Base-by-base conservation (phyloP, 2,113 vertebrate genomes). In the Castor canadensis region DNA sequence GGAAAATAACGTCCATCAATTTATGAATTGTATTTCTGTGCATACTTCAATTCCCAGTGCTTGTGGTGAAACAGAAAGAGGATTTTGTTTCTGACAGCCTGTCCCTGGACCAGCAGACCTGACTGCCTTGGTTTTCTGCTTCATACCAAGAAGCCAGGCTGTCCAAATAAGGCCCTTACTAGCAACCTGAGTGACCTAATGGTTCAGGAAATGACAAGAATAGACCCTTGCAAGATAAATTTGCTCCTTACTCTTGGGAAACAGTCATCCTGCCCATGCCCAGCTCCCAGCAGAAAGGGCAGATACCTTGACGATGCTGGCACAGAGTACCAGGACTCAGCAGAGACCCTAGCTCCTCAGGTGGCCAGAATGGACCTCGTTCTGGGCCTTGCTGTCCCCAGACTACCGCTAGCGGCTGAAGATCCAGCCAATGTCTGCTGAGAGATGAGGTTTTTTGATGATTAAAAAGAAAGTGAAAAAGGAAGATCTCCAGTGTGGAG, bases 1-100 rank as follows among this genome's bases (percentile, higher is more conserved):
- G 38, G 83, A 67, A 95, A 94, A 76, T 71, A 86, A 86, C 85
- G 87, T 76, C 82, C 93, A 38, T 91, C 73, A 6, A 86, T 88
- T 89, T 94, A 87, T 81, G 95, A 95, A 88, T 82, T 43, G 89
- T 82, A 45, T 95, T 94, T 95, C 89, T 15, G 2, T 43, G 35
- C 95, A 91, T 67, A 58, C 79, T 93, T 94, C 92, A 94, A 86
- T 93, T 93, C 83, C 96, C 95, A 93, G 67, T 0, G 43, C 82
- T 84, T 62, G 83, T 1, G 62, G 90, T 62, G 62, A 86, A 56
- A n/a, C 49, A 60, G 88, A 90, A 76, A 79, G 9, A 9, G 6
- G 58, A 45, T 92, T 88, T 49, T 0, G 38, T 69, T 93, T 90
- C 95, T 52, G 54, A 71, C 0, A 0, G 69, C 0, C 0, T 10